Evolutionary conservation across 1,140 invertebrate genomes (phyloP), one percentile per base, ranked within the genome.

Genomic region (Drosophila saltans): DNA sequence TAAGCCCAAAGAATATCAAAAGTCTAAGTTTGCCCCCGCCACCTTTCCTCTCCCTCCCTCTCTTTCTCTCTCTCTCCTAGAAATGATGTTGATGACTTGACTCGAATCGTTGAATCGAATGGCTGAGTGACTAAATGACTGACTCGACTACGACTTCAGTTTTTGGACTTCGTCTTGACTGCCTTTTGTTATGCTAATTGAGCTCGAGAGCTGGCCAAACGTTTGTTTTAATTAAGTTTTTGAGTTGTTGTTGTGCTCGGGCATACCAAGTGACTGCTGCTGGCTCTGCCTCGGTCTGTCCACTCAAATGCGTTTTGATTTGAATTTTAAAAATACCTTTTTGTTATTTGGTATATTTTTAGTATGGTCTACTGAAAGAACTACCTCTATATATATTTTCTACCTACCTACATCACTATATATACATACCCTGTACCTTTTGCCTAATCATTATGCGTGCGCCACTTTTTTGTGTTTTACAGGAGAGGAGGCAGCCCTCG

Each of bases 171-270:
- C 45, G 74, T 67, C 58, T 73, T 73, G 64, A 55, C 45, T 58
- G 45, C 45, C 76, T 73, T 84, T 89, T 89, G 84, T 89, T 89
- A 89, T 89, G 84, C 69, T 89, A 89, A 89, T 89, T 84, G 45
- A 52, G 45, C 21, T 26, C 45, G 45, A 66, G 45, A 66, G 63
- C 48, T 75, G 66, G 66, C 81, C 82, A 88, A 88, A 83, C 84
- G 85, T 90, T 89, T 89, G 81, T 84, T 89, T 89, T 89, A 89
- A 89, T 89, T 89, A 89, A 72, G 72, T 73, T 81, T 72, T 71
- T 52, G 77, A 84, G 72, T 70, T 84, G 77, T 77, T 68, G 76
- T 77, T 68, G 76, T 72, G 68, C 43, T 66, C 64, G 60, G 69
- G 82, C 82, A 86, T 82, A 73, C 75, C 75, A 78, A 89, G 69